These are phyloP conservation scores for Argentina silus DNA, from an alignment of 2,797 vertebrate species.

Conservation along the genomic window DNA sequence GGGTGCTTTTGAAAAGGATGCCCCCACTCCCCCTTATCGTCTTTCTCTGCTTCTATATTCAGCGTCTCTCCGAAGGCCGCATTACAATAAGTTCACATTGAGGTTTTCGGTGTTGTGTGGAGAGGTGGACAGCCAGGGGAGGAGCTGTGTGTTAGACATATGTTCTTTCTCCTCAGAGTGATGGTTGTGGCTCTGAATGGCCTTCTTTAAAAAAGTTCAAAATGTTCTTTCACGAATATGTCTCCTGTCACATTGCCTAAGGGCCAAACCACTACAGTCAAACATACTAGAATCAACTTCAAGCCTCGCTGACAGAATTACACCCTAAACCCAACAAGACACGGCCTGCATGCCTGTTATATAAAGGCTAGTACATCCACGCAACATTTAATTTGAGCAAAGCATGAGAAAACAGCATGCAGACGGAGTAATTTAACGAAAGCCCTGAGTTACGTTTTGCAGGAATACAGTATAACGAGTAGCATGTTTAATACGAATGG, in stretches of 20 bases:
- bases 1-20: slow-evolving; percentile 19
- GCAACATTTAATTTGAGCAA: too few relatives aligned
- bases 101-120: slow-evolving; percentile 25
- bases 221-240: slow-evolving; percentile 28
- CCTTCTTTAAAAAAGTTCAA: slow-evolving; percentile 33
- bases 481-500: slow-evolving; percentile 36
- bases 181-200: slow-evolving; percentile 37
- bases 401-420: too few relatives aligned
- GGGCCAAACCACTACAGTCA: slow-evolving; percentile 28
- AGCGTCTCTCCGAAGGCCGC: slow-evolving; percentile 18
- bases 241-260: slow-evolving; percentile 30
- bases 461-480: slow-evolving; percentile 27
- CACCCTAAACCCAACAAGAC: not conserved
- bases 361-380: too few relatives aligned
- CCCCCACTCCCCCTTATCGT: slow-evolving; percentile 8
- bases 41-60: slow-evolving; percentile 15
- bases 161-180: slow-evolving; percentile 33
- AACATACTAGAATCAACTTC: slow-evolving; percentile 19
- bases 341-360: too few relatives aligned
- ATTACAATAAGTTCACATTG: slow-evolving; percentile 35
- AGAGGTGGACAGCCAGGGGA: slow-evolving; percentile 12
- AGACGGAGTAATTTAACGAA: not conserved
- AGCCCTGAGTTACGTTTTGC: not conserved
- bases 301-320: not conserved
- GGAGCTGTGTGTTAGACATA: slow-evolving; percentile 11